These are phyloP conservation scores for Amphipoea oculea DNA, from an alignment of 2,888 invertebrate species.

Conservation along the genomic window DNA sequence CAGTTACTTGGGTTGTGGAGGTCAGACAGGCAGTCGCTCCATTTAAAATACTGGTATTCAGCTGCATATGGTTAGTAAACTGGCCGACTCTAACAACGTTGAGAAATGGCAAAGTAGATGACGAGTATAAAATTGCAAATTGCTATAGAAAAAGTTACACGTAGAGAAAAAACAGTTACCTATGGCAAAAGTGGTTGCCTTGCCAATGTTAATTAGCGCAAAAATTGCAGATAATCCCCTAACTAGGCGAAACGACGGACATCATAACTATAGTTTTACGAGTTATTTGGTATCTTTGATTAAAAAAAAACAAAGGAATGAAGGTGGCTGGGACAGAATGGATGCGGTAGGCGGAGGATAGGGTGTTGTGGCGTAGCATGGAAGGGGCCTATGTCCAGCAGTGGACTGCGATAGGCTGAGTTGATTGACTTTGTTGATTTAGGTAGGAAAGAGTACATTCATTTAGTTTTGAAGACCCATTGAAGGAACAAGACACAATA, in stretches of 20 bases:
- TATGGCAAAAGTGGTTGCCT: background rate
- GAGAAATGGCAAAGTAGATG: background rate
- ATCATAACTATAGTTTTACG: background rate
- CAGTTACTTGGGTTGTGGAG: background rate
- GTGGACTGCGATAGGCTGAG: too few species aligned
- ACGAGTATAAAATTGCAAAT: background rate
- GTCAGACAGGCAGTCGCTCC: background rate
- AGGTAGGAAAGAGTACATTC: background rate
- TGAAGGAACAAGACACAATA: too few species aligned
- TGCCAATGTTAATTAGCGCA: background rate
- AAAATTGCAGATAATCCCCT: too few species aligned
- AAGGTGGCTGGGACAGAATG: too few species aligned
- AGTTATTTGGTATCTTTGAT: background rate
- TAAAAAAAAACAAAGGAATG: too few species aligned
- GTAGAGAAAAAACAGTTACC: background rate
- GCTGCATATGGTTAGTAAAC: too few species aligned
- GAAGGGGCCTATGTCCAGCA: too few species aligned
- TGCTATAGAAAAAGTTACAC: background rate
- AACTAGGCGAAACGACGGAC: background rate
- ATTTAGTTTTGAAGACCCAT: background rate
- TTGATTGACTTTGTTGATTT: too few species aligned
- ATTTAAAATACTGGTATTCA: background rate
- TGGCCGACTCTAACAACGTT: background rate
- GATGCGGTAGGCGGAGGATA: too few species aligned
- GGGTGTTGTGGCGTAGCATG: too few species aligned